Conservation (phyloP, 2,797 vertebrate genomes). For the Hippocampus kuda region DNA sequence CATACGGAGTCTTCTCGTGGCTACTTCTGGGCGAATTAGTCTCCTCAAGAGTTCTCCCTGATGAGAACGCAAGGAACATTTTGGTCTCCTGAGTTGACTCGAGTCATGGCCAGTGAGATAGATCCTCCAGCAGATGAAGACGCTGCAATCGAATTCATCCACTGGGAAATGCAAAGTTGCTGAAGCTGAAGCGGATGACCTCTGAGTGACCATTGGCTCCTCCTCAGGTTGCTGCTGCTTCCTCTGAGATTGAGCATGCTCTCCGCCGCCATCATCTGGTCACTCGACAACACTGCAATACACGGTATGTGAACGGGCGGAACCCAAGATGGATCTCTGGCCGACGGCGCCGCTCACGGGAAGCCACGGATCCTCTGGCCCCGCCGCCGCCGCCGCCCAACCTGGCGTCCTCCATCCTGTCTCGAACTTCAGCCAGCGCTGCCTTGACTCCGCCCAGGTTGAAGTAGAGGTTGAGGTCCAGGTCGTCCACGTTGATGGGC, state of each 20-base stretch:
- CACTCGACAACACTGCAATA: conserved; percentile 37
- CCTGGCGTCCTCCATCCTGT: conserved; percentile 54
- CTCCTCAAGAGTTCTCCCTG: too few species aligned
- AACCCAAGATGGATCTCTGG: too few species aligned
- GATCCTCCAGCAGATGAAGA: not conserved
- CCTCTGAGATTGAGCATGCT: conserved; percentile 57
- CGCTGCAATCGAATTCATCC: not conserved
- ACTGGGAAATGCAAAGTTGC: not conserved
- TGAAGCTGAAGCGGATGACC: conserved; percentile 34
- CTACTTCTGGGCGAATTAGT: too few species aligned
- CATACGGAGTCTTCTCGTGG: too few species aligned
- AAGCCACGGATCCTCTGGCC: conserved; percentile 20
- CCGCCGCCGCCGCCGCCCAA: conserved; percentile 38
- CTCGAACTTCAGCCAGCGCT: conserved; percentile 47
- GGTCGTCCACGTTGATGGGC: conserved; percentile 9
- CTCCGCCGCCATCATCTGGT: conserved; percentile 39
- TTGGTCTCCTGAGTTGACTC: too few species aligned
- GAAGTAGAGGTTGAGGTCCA: conserved; percentile 50
- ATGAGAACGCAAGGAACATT: too few species aligned
- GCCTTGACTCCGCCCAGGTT: conserved; percentile 53
- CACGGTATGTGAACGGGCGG: not conserved
- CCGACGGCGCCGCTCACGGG: conserved; percentile 34
- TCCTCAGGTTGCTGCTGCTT: conserved; percentile 39
- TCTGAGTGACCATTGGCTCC: conserved; percentile 62
- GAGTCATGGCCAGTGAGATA: too few species aligned